phyloP scores from a whole-genome alignment of 2,797 vertebrate genomes.

The Caiman crocodilus region DNA sequence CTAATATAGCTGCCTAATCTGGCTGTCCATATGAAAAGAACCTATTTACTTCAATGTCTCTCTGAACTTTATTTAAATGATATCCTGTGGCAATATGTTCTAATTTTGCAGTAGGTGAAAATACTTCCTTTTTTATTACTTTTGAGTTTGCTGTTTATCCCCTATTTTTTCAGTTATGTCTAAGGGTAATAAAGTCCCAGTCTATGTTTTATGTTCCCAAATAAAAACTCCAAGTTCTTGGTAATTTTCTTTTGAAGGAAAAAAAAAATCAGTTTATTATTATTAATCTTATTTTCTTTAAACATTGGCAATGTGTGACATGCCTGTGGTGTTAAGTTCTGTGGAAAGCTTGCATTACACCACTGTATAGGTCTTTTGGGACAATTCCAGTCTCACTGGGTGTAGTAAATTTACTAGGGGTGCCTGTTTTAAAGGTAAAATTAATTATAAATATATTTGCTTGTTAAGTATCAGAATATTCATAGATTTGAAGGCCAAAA shows the following conservation, averaged over 20 bases:
- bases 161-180: neutral
- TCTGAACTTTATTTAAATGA: neutral
- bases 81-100: accelerated
- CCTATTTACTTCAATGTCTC: neutral
- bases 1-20: accelerated
- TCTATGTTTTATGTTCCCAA: neutral
- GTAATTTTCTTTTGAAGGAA: no score
- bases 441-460: neutral
- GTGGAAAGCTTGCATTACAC: no score
- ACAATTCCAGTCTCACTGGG: no score
- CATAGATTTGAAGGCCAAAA: neutral
- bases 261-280: no score
- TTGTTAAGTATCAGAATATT: neutral
- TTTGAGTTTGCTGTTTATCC: neutral
- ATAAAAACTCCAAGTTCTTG: neutral
- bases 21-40: no score
- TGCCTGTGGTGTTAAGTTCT: no score
- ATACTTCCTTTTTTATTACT: neutral
- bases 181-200: neutral
- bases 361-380: no score
- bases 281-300: no score
- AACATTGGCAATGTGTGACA: no score
- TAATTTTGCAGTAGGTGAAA: no score
- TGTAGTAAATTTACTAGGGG: no score
- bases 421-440: no score